Percentiles rank a stretch among this genome's conserved stretches.
These are phyloP conservation scores for Uria lomvia DNA, from an alignment of 2,113 vertebrate genomes.

Conservation along the genomic window DNA sequence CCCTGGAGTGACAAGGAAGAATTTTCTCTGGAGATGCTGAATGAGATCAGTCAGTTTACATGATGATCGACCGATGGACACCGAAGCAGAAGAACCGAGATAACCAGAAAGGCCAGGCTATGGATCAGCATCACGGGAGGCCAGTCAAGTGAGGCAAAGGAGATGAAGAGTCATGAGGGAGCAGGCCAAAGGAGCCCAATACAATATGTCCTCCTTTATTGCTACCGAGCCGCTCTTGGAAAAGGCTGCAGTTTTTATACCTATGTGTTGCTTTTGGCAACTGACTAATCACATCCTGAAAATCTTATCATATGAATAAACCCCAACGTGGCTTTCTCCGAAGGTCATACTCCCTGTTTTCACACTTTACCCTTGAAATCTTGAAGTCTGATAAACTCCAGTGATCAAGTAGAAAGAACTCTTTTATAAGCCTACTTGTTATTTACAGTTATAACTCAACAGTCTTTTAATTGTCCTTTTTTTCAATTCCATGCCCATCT, in stretches of 20 bases:
- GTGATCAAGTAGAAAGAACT: not conserved
- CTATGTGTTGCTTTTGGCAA: not conserved
- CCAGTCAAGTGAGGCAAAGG: not conserved
- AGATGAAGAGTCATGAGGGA: not conserved
- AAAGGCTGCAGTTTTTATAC: not conserved
- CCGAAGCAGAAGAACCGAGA: not conserved
- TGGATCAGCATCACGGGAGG: not conserved
- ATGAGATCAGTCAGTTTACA: not conserved
- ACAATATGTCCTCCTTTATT: not conserved
- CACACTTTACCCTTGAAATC: not conserved
- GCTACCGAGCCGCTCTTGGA: not conserved
- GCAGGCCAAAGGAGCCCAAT: not conserved
- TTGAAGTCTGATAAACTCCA: not conserved
- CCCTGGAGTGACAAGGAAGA: not conserved
- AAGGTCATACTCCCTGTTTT: not conserved
- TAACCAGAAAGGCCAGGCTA: not conserved
- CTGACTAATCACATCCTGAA: not conserved
- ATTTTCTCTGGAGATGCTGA: not conserved
- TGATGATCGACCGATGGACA: rapidly evolving
- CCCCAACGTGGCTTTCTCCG: not conserved
- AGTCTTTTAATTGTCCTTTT: not conserved
- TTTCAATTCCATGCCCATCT: not conserved
- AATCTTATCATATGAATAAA: not conserved
- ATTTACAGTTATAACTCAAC: not conserved
- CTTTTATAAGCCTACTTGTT: not conserved